phyloP scores from a whole-genome alignment of 1,140 invertebrate species.

The Phortica variegata region DNA sequence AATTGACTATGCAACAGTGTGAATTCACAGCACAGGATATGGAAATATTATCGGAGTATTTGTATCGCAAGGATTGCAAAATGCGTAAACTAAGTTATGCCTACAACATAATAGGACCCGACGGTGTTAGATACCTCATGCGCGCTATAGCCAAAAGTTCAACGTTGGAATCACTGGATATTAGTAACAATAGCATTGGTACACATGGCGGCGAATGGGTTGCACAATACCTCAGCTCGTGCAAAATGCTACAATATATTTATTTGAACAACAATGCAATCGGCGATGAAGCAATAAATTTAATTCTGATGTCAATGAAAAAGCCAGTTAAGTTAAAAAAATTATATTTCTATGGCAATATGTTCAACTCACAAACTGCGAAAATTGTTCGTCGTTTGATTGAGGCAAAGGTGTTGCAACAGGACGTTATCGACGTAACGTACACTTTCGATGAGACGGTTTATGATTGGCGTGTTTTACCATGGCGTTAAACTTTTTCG shows the following conservation, averaged over 20 bases:
- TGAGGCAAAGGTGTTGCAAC: conserved; percentile 27
- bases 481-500: conserved; percentile 18
- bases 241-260: conserved; percentile 24
- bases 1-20: conserved; percentile 32
- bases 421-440: conserved; percentile 33
- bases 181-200: conserved; percentile 35
- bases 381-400: conserved; percentile 34
- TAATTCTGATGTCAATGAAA: conserved; percentile 31
- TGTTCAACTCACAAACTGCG: conserved; percentile 24
- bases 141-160: conserved; percentile 18
- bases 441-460: conserved; percentile 28
- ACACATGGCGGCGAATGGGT: conserved; percentile 38
- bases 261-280: conserved; percentile 35
- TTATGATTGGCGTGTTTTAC: conserved; percentile 32
- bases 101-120: conserved; percentile 29
- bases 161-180: conserved; percentile 25
- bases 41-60: conserved; percentile 34
- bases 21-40: conserved; percentile 39
- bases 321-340: conserved; percentile 26
- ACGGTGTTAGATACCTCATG: conserved; percentile 33
- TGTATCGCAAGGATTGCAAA: conserved; percentile 1
- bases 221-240: conserved; percentile 26
- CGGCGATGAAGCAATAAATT: conserved; percentile 13
- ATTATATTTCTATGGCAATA: conserved; percentile 33
- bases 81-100: conserved; percentile 25